A percentile compares a stretch with the other conserved stretches of the same genome.
Conservation (phyloP, 2,888 invertebrate genomes). For the Lottia scabra region DNA sequence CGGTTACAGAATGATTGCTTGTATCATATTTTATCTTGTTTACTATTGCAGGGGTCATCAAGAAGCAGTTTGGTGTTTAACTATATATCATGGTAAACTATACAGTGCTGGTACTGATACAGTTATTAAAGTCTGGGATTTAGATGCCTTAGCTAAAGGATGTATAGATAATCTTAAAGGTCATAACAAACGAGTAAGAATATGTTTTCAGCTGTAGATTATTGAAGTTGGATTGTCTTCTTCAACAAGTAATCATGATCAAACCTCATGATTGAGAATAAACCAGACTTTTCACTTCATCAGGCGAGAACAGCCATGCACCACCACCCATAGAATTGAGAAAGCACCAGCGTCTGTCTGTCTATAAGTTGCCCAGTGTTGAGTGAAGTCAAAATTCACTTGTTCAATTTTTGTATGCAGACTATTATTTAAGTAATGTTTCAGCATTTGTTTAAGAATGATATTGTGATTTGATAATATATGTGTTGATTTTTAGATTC, state of each 20-base stretch:
- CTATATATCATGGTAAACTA: conserved; percentile 45
- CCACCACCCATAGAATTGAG: no score
- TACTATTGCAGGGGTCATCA: conserved; percentile 53
- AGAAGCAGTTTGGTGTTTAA: conserved; percentile 55
- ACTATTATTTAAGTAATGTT: background rate
- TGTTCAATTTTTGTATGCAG: no score
- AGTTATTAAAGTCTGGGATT: conserved; percentile 63
- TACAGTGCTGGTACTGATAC: conserved; percentile 57
- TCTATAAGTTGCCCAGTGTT: no score
- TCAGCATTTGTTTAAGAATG: background rate
- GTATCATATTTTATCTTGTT: background rate
- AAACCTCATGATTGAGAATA: no score
- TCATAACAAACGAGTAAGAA: conserved; percentile 55
- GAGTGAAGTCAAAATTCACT: no score
- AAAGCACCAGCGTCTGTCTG: no score
- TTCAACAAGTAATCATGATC: no score
- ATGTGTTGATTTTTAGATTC: conserved; percentile 41
- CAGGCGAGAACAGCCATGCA: no score
- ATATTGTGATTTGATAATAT: background rate
- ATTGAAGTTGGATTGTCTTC: no score
- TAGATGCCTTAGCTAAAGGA: conserved; percentile 57
- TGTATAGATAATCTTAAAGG: conserved; percentile 56
- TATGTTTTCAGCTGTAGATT: no score
- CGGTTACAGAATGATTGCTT: no score
- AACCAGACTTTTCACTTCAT: no score